Evolutionary conservation across 2,113 vertebrate species (phyloP).

Genomic region (Triplophysa dalaica): DNA sequence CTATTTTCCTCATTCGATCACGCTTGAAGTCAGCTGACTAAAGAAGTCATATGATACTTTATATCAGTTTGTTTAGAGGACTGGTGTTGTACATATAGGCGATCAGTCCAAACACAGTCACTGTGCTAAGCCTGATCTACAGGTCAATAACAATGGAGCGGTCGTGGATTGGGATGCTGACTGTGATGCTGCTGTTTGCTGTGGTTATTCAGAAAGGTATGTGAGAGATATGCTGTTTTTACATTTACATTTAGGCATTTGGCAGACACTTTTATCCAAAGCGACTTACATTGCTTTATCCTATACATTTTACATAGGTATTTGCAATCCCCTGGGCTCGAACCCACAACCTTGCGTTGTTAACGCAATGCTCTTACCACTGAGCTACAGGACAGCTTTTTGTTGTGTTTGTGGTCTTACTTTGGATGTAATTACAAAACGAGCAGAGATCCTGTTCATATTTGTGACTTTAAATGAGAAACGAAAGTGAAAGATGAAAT

Average conservation of each 20-base stretch:
- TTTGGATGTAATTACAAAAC: not conserved
- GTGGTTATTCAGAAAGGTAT: conserved; percentile 14
- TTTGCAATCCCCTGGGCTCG: too few relatives aligned
- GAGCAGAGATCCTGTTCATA: not conserved
- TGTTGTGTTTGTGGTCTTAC: not conserved
- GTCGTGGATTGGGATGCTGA: conserved; percentile 9
- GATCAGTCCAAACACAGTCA: not conserved
- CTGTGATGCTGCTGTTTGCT: not conserved
- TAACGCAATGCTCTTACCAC: too few relatives aligned
- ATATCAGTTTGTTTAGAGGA: not conserved
- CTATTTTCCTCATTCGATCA: not conserved
- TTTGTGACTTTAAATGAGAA: not conserved
- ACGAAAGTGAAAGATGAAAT: conserved; percentile 9
- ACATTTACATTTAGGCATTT: too few relatives aligned
- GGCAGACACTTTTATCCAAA: too few relatives aligned
- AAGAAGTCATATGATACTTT: conserved; percentile 29
- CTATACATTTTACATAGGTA: too few relatives aligned
- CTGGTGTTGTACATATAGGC: not conserved
- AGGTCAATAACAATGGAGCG: conserved; percentile 29
- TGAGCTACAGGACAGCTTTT: too few relatives aligned
- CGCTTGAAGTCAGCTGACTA: conserved; percentile 25
- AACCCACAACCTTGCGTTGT: too few relatives aligned
- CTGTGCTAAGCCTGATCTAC: not conserved
- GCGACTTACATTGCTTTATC: too few relatives aligned
- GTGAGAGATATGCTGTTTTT: not conserved